These are phyloP conservation scores for Portevinia maculata DNA, from an alignment of 2,888 invertebrate genomes.

Conservation along the genomic window DNA sequence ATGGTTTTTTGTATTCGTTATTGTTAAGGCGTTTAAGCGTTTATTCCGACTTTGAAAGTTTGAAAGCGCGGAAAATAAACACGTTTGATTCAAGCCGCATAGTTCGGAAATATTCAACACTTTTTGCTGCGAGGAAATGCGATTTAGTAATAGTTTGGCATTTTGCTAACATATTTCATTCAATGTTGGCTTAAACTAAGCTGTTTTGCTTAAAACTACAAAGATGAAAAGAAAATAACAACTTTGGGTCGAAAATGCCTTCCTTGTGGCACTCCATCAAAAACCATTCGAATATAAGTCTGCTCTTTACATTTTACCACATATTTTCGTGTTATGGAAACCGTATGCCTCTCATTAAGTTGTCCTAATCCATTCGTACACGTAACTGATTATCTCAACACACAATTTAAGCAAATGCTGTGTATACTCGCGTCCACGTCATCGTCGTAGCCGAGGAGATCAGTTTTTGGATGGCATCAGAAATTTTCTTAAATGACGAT, in stretches of 20 bases:
- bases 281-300: not conserved
- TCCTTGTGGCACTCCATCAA: not conserved
- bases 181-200: not conserved
- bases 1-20: not conserved
- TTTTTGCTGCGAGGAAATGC: not conserved
- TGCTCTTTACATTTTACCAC: not conserved
- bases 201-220: no score
- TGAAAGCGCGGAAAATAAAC: no score
- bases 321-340: no score
- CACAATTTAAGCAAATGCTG: constrained; percentile 15
- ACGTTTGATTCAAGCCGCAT: no score
- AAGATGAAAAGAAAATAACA: not conserved
- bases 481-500: constrained; percentile 9
- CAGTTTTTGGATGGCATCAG: not conserved
- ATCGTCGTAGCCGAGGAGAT: not conserved
- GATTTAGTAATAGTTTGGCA: not conserved
- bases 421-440: constrained; percentile 10
- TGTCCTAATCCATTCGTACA: constrained; percentile 39
- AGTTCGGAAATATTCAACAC: not conserved
- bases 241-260: not conserved
- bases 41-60: not conserved
- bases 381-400: constrained; percentile 44
- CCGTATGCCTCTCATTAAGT: constrained; percentile 33
- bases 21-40: not conserved
- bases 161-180: not conserved